Percentiles rank a stretch among this genome's conserved stretches.
Evolutionary conservation across 2,797 vertebrate species (phyloP).

Genomic region (Sibirionetta formosa): DNA sequence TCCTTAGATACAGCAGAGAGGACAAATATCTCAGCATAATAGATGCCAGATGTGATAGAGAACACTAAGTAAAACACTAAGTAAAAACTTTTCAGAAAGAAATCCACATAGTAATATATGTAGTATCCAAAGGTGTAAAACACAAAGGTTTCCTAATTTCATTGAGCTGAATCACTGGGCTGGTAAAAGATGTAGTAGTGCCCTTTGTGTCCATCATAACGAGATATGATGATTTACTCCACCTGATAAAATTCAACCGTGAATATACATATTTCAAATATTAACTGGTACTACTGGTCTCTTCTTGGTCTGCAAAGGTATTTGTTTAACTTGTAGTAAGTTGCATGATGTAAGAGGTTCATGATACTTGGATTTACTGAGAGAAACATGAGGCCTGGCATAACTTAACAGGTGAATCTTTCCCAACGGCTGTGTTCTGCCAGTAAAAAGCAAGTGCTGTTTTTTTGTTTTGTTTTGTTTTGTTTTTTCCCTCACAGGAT

Average conservation of each 20-base stretch:
- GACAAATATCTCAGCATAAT: not conserved
- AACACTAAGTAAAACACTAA: not conserved
- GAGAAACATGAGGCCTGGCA: not conserved
- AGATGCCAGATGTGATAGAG: accelerated
- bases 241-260: not conserved
- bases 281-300: not conserved
- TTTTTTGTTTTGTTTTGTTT: too few relatives aligned
- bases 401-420: not conserved
- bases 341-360: not conserved
- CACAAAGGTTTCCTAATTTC: accelerated
- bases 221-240: not conserved
- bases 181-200: not conserved
- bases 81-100: not conserved
- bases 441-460: not conserved
- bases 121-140: not conserved
- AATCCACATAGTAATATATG: not conserved
- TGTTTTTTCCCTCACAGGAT: not conserved
- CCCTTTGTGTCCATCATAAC: not conserved
- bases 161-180: not conserved
- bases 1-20: not conserved
- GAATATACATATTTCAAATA: not conserved
- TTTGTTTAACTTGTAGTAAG: not conserved
- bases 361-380: not conserved
- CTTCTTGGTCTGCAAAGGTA: not conserved
- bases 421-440: not conserved